phyloP scores from a whole-genome alignment of 2,888 invertebrate genomes.

The Drosophila nr. medialis region DNA sequence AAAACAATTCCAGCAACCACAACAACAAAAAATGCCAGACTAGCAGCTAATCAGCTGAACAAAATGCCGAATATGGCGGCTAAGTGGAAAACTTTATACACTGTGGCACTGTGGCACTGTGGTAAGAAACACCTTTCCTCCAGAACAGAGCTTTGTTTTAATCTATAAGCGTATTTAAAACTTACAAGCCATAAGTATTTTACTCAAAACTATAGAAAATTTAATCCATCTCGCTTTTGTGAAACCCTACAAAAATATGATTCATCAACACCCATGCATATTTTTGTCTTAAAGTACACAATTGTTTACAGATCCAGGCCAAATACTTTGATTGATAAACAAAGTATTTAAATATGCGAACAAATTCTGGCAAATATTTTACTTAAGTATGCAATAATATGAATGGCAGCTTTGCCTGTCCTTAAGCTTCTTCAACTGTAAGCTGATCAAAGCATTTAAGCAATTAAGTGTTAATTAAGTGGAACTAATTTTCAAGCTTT shows the following conservation, averaged over 20 bases:
- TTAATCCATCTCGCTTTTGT: not conserved
- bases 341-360: not conserved
- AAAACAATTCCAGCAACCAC: not conserved
- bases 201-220: not conserved
- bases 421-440: not conserved
- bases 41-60: constrained; percentile 49
- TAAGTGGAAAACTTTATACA: constrained; percentile 33
- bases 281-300: not conserved
- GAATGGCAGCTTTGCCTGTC: not conserved
- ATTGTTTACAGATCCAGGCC: not conserved
- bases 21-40: constrained; percentile 20
- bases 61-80: constrained; percentile 32
- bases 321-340: not conserved
- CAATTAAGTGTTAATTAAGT: not conserved
- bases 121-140: not conserved
- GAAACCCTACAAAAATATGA: not conserved
- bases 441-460: not conserved
- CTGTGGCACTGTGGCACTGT: constrained; percentile 15
- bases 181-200: not conserved
- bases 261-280: not conserved
- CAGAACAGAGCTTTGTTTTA: not conserved
- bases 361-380: not conserved
- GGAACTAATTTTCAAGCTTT: not conserved
- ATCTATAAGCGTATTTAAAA: not conserved
- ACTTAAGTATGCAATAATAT: not conserved